These are phyloP conservation scores for Desmodus rotundus DNA, from an alignment of 2,113 vertebrate species.

Conservation along the genomic window DNA sequence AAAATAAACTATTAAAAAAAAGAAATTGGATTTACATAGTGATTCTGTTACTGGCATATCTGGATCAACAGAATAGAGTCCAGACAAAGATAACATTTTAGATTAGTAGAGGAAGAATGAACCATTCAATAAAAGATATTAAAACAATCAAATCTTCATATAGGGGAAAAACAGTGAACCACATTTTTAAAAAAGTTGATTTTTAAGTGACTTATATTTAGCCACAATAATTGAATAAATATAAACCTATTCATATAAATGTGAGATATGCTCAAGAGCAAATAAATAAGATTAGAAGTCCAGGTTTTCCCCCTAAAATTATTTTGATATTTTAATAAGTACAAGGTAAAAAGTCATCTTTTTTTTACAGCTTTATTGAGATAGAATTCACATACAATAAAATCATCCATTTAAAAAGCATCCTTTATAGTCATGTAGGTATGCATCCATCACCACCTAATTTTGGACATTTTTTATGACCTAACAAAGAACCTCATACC, in stretches of 20 bases:
- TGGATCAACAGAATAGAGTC: background rate
- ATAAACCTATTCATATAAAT: background rate
- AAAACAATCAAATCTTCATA: background rate
- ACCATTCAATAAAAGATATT: background rate
- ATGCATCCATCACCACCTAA: background rate
- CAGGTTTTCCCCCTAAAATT: slow-evolving; percentile 1
- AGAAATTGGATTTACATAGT: background rate
- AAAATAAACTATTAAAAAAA: no score
- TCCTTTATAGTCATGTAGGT: background rate
- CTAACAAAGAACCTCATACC: background rate
- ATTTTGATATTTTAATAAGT: slow-evolving; percentile 7
- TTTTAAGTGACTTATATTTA: slow-evolving; percentile 5
- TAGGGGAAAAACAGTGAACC: background rate
- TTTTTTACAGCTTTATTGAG: background rate
- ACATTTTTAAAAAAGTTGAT: background rate
- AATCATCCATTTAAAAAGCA: background rate
- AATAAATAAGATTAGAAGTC: background rate
- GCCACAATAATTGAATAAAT: background rate
- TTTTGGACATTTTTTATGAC: background rate
- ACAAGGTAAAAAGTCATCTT: background rate
- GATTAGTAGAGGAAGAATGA: background rate
- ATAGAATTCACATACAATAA: background rate
- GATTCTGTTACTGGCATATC: background rate
- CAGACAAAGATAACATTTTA: background rate
- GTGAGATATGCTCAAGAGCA: background rate